Evolutionary conservation across 2,113 vertebrate species (phyloP).

Genomic region (Scophthalmus maximus): DNA sequence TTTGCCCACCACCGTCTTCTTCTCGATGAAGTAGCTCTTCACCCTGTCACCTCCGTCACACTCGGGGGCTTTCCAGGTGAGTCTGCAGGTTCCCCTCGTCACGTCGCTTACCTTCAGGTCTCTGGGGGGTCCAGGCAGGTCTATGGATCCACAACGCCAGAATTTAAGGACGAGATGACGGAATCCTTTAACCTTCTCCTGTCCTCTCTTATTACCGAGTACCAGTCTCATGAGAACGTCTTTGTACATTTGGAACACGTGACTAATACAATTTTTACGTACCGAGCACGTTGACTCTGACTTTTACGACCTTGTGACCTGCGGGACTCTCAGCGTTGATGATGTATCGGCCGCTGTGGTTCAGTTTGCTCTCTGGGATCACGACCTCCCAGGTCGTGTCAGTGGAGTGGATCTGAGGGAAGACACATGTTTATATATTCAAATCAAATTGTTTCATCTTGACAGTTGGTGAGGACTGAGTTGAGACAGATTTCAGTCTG

Average conservation of each 20-base stretch:
- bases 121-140: constrained; percentile 92
- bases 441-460: too few relatives aligned
- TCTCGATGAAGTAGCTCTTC: constrained; percentile 96
- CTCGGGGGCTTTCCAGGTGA: constrained; percentile 95
- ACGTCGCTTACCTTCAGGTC: constrained; percentile 95
- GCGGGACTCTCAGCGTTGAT: constrained; percentile 95
- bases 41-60: constrained; percentile 95
- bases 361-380: constrained; percentile 89
- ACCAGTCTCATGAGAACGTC: neutral
- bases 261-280: constrained; percentile 41
- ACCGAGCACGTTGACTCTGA: constrained; percentile 95
- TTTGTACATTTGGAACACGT: neutral
- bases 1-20: constrained; percentile 92
- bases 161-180: neutral
- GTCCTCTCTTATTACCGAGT: too few relatives aligned
- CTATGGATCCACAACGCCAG: constrained; percentile 67
- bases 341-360: constrained; percentile 92
- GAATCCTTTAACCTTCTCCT: too few relatives aligned
- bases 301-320: constrained; percentile 91
- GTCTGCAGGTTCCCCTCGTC: constrained; percentile 92
- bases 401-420: constrained; percentile 86
- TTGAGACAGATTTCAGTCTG: too few relatives aligned
- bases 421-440: too few relatives aligned
- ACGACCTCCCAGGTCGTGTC: constrained; percentile 87
- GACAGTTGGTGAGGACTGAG: too few relatives aligned